Conservation (phyloP, 2,888 invertebrate genomes). For the Mesodorylaimus sp. region DNA sequence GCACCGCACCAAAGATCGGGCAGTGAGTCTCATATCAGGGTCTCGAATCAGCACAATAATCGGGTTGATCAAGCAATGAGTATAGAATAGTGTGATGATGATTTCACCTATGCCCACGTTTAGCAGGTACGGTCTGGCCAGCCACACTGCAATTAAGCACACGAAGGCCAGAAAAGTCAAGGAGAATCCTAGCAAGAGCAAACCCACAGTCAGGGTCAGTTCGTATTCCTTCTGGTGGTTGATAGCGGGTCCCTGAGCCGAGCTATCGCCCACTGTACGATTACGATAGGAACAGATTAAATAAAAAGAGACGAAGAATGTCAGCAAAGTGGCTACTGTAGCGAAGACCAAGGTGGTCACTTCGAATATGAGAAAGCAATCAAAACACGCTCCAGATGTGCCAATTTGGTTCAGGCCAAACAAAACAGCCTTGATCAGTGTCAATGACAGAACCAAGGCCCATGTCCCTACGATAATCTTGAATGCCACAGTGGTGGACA, state of each 20-base stretch:
- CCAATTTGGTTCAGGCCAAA: neutral
- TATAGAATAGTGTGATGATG: constrained; percentile 2
- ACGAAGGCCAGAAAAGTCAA: neutral
- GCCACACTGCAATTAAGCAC: neutral
- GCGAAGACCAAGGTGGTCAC: constrained; percentile 1
- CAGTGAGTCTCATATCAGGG: neutral
- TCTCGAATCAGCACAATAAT: neutral
- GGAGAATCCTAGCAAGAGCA: neutral
- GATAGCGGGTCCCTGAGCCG: neutral
- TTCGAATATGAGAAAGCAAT: constrained; percentile 5
- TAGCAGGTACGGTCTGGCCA: neutral
- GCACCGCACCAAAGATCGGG: neutral
- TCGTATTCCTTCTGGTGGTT: neutral
- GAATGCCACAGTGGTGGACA: neutral
- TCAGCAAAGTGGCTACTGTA: neutral
- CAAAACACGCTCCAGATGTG: neutral
- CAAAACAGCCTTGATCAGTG: constrained; percentile 1
- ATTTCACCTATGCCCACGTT: too few relatives aligned
- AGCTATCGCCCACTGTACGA: neutral
- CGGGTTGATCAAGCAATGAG: constrained; percentile 5
- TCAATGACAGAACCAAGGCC: neutral
- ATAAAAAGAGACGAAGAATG: neutral
- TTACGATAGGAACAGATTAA: neutral
- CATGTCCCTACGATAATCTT: constrained; percentile 1
- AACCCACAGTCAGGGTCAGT: constrained; percentile 3